A percentile compares a stretch with the other conserved stretches of the same genome.
These are phyloP conservation scores for Paramuricea clavata DNA, from an alignment of 92 coral and sea anemone species.

Conservation along the genomic window DNA sequence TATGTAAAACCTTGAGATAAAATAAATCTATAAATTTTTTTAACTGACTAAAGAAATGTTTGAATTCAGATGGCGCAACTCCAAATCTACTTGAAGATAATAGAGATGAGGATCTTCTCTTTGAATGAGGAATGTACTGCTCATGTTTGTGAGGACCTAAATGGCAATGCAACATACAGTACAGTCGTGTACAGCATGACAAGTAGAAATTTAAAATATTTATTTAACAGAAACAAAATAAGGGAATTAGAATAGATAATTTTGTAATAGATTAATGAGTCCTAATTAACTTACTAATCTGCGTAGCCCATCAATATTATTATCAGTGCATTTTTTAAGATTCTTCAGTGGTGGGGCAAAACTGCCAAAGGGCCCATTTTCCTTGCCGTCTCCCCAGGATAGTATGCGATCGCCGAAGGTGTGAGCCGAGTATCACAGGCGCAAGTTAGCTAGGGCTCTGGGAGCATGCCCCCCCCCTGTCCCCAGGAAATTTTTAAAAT, in stretches of 20 bases:
- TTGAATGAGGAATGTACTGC: constrained; percentile 46
- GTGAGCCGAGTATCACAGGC: too few species aligned
- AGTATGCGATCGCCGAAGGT: too few species aligned
- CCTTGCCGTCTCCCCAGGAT: too few species aligned
- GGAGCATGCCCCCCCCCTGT: too few species aligned
- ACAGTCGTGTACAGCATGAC: background rate
- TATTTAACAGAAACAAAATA: background rate
- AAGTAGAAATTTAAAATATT: background rate
- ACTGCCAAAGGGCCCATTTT: too few species aligned
- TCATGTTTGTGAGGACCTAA: background rate
- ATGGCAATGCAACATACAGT: too few species aligned
- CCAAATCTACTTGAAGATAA: constrained; percentile 89
- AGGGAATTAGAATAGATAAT: background rate
- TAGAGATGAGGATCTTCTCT: constrained; percentile 94
- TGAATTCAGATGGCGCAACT: constrained; percentile 54
- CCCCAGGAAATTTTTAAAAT: too few species aligned
- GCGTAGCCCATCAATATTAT: background rate
- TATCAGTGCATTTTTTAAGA: too few species aligned
- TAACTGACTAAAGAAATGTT: background rate
- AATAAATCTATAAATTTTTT: too few species aligned
- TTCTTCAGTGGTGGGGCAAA: too few species aligned
- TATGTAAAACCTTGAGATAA: too few species aligned
- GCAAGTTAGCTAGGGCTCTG: too few species aligned
- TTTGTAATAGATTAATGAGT: background rate
- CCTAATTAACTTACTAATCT: background rate